These are phyloP conservation scores for Sinhomidia bicolor DNA, from an alignment of 2,888 invertebrate genomes.

Conservation along the genomic window DNA sequence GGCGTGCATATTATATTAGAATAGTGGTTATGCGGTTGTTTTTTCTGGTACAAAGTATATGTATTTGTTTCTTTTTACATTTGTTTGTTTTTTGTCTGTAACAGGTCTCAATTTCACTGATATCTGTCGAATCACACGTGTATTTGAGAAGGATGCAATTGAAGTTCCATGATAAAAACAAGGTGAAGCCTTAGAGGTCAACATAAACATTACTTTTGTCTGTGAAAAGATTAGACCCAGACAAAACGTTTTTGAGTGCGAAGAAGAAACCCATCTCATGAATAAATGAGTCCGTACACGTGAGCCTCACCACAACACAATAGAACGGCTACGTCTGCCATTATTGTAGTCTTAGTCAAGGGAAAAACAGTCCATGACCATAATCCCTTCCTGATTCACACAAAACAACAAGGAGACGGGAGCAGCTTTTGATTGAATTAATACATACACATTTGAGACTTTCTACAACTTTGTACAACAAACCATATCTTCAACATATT, in stretches of 20 bases:
- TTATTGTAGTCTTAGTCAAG: neutral
- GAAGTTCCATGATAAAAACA: constrained; percentile 40
- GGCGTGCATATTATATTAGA: neutral
- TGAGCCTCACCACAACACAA: constrained; percentile 9
- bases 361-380: constrained; percentile 17
- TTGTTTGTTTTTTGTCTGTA: neutral
- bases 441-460: constrained; percentile 24
- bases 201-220: constrained; percentile 51
- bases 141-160: neutral
- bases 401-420: neutral
- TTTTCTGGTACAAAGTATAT: no score
- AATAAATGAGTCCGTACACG: constrained; percentile 28
- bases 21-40: neutral
- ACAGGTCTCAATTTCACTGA: constrained; percentile 41
- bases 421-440: neutral
- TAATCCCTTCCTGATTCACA: neutral
- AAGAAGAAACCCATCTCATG: constrained; percentile 19
- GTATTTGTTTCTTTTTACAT: neutral
- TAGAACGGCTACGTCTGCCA: neutral
- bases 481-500: neutral
- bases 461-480: neutral
- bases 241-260: constrained; percentile 30
- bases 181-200: constrained; percentile 59
- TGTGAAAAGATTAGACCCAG: neutral
- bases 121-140: constrained; percentile 55